Evolutionary conservation across 2,113 vertebrate species (phyloP).

Genomic region (Lethenteron camtschaticum): DNA sequence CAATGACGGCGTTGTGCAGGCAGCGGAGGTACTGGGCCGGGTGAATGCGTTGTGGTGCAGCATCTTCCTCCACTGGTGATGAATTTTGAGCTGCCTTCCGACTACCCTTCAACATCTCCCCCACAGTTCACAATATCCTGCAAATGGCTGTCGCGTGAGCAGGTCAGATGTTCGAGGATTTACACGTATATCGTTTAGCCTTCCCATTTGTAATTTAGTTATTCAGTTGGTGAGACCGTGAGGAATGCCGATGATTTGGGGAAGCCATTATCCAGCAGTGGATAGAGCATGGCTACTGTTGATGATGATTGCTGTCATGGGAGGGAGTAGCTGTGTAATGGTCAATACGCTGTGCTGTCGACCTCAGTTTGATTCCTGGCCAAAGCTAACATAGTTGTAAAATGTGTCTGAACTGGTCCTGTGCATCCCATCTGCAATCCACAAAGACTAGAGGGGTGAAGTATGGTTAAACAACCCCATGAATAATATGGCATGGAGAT

Average conservation of each 20-base stretch:
- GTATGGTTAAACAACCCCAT: too few relatives aligned
- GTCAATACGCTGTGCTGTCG: not conserved
- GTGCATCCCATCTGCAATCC: too few relatives aligned
- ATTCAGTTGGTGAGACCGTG: not conserved
- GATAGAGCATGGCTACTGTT: not conserved
- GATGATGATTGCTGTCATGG: not conserved
- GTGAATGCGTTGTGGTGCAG: not conserved
- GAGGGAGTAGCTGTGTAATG: not conserved
- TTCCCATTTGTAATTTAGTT: not conserved
- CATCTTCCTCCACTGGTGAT: conserved; percentile 3
- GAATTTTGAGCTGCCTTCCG: not conserved
- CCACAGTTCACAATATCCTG: conserved; percentile 1
- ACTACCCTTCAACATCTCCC: conserved; percentile 1
- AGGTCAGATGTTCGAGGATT: not conserved
- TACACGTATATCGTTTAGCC: not conserved
- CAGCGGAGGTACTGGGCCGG: too few relatives aligned
- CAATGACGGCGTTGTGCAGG: too few relatives aligned
- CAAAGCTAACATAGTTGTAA: too few relatives aligned
- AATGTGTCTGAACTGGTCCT: too few relatives aligned
- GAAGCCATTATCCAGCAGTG: not conserved
- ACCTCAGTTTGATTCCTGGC: too few relatives aligned
- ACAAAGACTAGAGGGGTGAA: too few relatives aligned
- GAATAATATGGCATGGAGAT: too few relatives aligned
- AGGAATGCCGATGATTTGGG: not conserved
- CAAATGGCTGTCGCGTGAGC: conserved; percentile 1